Evolutionary conservation across 2,888 invertebrate genomes (phyloP).

Genomic region (Dryobotodes eremita): DNA sequence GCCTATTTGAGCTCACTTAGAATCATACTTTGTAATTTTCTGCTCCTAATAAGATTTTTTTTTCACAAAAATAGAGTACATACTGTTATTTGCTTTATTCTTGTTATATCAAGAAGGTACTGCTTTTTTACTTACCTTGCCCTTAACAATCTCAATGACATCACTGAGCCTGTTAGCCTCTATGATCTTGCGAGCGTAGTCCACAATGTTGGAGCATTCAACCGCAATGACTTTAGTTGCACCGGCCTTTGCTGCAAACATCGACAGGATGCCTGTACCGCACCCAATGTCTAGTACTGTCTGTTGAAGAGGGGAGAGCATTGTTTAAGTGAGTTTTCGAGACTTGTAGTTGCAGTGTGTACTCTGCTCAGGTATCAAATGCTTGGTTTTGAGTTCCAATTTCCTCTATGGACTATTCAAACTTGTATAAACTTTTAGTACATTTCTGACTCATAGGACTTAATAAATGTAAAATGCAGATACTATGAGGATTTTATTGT

Average conservation of each 20-base stretch:
- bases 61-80: background rate
- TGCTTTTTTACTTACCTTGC: conserved; percentile 89
- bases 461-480: background rate
- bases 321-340: background rate
- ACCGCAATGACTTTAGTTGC: conserved; percentile 98
- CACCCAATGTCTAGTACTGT: conserved; percentile 99
- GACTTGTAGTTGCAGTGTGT: background rate
- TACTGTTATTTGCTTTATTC: background rate
- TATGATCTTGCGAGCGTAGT: conserved; percentile 98
- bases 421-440: background rate
- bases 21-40: background rate
- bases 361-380: background rate
- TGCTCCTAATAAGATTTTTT: background rate
- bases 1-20: background rate
- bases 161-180: conserved; percentile 95
- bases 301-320: conserved; percentile 73
- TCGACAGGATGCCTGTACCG: conserved; percentile 99
- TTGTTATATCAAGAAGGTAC: background rate
- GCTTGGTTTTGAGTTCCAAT: background rate
- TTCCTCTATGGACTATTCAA: background rate
- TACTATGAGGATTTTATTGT: no score
- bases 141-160: conserved; percentile 96
- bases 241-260: conserved; percentile 99
- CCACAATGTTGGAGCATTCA: conserved; percentile 99
- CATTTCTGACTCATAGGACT: background rate